phyloP scores from a whole-genome alignment of 2,888 invertebrate genomes.

The Athalia rosae region DNA sequence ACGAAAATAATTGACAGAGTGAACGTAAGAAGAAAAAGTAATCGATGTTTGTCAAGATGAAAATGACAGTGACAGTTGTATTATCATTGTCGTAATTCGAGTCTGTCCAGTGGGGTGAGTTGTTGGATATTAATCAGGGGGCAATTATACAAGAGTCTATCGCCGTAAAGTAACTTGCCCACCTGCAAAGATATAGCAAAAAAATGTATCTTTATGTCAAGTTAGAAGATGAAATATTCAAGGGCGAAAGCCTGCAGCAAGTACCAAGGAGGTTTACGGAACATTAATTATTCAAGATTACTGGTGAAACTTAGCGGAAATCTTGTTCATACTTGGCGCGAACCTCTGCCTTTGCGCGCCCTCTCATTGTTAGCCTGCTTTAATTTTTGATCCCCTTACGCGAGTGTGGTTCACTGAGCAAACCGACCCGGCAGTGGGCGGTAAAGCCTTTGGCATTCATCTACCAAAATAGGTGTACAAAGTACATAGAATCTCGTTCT shows the following conservation, averaged over 20 bases:
- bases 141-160: neutral
- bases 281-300: constrained; percentile 44
- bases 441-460: constrained; percentile 41
- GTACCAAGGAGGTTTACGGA: constrained; percentile 42
- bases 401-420: constrained; percentile 43
- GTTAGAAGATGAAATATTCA: constrained; percentile 40
- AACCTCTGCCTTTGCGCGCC: constrained; percentile 42
- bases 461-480: constrained; percentile 41
- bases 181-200: constrained; percentile 39
- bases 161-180: neutral
- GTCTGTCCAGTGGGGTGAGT: neutral
- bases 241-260: constrained; percentile 34
- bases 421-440: constrained; percentile 31
- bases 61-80: neutral
- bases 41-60: neutral
- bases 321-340: constrained; percentile 42
- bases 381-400: constrained; percentile 42
- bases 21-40: too few relatives aligned
- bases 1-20: too few relatives aligned
- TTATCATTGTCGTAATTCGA: neutral
- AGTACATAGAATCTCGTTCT: constrained; percentile 31
- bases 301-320: constrained; percentile 42
- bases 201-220: constrained; percentile 34
- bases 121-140: constrained; percentile 8
- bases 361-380: constrained; percentile 41